These are phyloP conservation scores for Leuciscus waleckii DNA, from an alignment of 2,797 vertebrate genomes.

Conservation along the genomic window DNA sequence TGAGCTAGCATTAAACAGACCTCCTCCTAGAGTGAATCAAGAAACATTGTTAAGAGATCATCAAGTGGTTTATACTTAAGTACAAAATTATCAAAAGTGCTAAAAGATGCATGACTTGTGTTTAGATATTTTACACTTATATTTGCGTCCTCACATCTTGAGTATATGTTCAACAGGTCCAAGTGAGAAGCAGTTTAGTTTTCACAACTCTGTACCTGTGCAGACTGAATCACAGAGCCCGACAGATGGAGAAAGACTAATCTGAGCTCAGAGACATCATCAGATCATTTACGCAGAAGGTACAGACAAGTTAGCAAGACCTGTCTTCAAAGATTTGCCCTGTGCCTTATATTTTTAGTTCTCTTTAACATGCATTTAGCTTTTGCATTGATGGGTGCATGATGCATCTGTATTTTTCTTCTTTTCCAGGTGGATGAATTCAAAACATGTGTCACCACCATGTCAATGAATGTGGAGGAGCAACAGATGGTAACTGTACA, in stretches of 20 bases:
- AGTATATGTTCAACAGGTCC: background rate
- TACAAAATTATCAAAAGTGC: background rate
- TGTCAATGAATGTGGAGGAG: slow-evolving; percentile 73
- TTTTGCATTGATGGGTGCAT: background rate
- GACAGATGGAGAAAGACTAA: slow-evolving; percentile 84
- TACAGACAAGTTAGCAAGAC: slow-evolving; percentile 54
- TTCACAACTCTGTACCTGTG: background rate
- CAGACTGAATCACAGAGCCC: slow-evolving; percentile 28
- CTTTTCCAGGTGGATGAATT: slow-evolving; percentile 86
- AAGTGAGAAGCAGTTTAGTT: slow-evolving; percentile 33
- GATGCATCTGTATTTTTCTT: slow-evolving; percentile 10
- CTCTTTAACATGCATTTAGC: slow-evolving; percentile 2
- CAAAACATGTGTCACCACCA: slow-evolving; percentile 72
- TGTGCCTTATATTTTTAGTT: background rate
- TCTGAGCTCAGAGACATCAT: slow-evolving; percentile 83
- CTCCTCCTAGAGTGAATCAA: background rate
- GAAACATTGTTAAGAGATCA: slow-evolving; percentile 1
- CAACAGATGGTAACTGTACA: slow-evolving; percentile 79
- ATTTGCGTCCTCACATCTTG: background rate
- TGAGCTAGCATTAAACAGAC: slow-evolving; percentile 43
- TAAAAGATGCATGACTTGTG: background rate
- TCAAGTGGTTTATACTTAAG: background rate
- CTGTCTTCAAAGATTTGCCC: background rate
- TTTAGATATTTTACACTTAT: background rate
- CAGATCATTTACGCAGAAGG: slow-evolving; percentile 83